Conservation (phyloP, 2,113 vertebrate species). For the Ginglymostoma cirratum region DNA sequence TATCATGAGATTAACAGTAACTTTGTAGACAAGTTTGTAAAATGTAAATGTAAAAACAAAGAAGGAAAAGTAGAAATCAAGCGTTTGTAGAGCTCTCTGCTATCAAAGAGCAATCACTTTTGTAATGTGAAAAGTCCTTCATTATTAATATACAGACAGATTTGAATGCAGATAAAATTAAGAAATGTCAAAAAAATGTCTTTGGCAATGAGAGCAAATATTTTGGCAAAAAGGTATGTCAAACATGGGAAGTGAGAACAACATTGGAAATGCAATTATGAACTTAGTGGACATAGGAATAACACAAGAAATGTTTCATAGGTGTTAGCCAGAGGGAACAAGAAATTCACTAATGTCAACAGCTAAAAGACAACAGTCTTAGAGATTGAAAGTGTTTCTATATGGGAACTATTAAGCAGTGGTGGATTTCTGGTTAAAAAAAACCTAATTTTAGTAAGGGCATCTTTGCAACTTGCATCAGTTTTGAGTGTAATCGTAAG, state of each 20-base stretch:
- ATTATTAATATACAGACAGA: no score
- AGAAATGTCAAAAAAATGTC: background rate
- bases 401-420: background rate
- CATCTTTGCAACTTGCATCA: background rate
- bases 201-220: background rate
- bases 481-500: background rate
- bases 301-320: background rate
- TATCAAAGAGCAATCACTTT: background rate
- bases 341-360: background rate
- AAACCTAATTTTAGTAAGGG: background rate
- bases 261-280: background rate
- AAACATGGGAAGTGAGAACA: background rate
- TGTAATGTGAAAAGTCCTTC: background rate
- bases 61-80: background rate
- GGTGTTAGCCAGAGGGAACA: background rate
- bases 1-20: background rate
- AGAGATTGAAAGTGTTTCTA: background rate
- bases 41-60: background rate
- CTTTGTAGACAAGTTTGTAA: background rate
- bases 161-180: background rate
- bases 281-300: background rate
- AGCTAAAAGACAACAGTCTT: background rate
- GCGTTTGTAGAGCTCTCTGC: background rate
- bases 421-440: background rate
- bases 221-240: background rate